These are phyloP conservation scores for Myripristis murdjan DNA, from an alignment of 2,797 vertebrate genomes.

Conservation along the genomic window DNA sequence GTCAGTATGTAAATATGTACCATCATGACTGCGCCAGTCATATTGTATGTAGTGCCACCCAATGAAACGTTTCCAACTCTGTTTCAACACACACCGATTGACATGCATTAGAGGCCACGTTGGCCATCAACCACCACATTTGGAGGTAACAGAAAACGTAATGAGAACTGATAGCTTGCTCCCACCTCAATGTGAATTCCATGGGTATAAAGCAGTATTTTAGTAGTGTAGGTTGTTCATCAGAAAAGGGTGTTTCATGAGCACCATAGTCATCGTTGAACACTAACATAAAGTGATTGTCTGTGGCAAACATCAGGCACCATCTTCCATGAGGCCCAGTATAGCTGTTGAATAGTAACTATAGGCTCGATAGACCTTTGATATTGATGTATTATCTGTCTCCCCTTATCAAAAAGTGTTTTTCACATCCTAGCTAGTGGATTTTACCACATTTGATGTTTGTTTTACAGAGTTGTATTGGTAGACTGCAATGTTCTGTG, in stretches of 20 bases:
- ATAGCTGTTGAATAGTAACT: conserved; percentile 54
- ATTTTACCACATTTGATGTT: conserved; percentile 66
- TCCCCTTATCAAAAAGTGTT: conserved; percentile 52
- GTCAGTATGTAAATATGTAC: conserved; percentile 83
- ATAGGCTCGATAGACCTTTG: conserved; percentile 48
- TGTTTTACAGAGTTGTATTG: conserved; percentile 61
- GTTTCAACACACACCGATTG: conserved; percentile 64
- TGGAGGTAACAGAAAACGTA: conserved; percentile 52
- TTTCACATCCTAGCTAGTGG: conserved; percentile 68
- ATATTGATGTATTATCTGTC: conserved; percentile 57
- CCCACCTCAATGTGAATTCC: conserved; percentile 86
- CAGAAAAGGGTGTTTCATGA: conserved; percentile 54
- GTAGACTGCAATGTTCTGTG: conserved; percentile 54
- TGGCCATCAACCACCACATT: conserved; percentile 72
- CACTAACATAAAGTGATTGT: conserved; percentile 56
- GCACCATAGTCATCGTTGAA: conserved; percentile 53
- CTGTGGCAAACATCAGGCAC: conserved; percentile 56
- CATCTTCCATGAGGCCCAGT: conserved; percentile 51
- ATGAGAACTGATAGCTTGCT: conserved; percentile 72
- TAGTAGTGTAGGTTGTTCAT: conserved; percentile 76
- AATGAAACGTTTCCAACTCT: conserved; percentile 60
- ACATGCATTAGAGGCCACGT: conserved; percentile 68
- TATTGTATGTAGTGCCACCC: conserved; percentile 71
- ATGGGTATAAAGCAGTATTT: conserved; percentile 86
- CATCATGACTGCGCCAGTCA: conserved; percentile 67